Conservation (phyloP, 2,113 vertebrate species). For the Odocoileus virginianus region DNA sequence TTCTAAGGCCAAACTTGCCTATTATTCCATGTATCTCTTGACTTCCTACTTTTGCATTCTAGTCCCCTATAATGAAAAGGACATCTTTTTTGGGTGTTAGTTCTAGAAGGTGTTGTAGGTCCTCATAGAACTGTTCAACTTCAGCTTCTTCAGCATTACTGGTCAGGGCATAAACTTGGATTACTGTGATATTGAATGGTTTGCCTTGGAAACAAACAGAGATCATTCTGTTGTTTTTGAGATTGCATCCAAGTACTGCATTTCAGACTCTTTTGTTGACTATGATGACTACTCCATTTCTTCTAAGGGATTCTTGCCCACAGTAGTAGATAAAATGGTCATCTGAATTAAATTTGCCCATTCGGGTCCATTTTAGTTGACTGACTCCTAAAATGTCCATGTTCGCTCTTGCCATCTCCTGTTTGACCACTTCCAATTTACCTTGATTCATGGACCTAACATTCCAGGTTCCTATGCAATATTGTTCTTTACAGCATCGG, state of each 20-base stretch:
- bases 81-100: background rate
- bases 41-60: background rate
- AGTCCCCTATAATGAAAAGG: background rate
- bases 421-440: background rate
- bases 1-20: background rate
- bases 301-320: background rate
- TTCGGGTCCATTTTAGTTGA: background rate
- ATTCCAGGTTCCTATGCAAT: background rate
- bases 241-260: background rate
- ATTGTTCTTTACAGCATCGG: background rate
- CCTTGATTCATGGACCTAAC: background rate
- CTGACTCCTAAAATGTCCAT: background rate
- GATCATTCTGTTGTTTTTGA: background rate
- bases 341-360: background rate
- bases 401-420: background rate
- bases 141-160: background rate
- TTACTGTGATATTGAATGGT: background rate
- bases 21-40: background rate
- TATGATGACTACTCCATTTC: background rate
- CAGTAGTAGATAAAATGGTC: background rate
- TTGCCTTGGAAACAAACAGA: background rate
- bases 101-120: background rate
- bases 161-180: background rate
- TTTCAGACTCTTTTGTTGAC: background rate
- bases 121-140: background rate